phyloP scores from a whole-genome alignment of 2,888 invertebrate species.

The Eupeodes luniger region DNA sequence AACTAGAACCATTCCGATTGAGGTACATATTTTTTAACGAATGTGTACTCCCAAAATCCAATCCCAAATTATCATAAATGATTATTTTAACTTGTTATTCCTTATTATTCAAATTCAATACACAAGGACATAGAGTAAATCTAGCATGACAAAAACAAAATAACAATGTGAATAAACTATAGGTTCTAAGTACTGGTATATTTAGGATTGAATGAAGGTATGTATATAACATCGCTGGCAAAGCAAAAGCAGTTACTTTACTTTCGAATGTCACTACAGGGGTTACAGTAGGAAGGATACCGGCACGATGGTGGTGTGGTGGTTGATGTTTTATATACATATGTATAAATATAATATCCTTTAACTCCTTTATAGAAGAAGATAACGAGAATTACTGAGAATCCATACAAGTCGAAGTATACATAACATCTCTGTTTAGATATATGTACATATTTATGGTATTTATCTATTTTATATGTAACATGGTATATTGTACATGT shows the following conservation, averaged over 20 bases:
- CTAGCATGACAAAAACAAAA: neutral
- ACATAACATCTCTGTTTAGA: neutral
- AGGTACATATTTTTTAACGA: too few relatives aligned
- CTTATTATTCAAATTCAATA: neutral
- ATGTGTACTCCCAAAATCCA: neutral
- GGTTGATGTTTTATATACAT: constrained; percentile 21
- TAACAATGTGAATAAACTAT: neutral
- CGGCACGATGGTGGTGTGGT: neutral
- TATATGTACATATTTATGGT: neutral
- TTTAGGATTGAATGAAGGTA: neutral
- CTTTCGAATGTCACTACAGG: constrained; percentile 23
- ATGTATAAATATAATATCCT: neutral
- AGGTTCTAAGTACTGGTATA: too few relatives aligned
- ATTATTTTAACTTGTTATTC: neutral
- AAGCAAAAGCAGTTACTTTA: constrained; percentile 5
- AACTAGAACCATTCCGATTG: too few relatives aligned
- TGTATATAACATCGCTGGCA: constrained; percentile 11
- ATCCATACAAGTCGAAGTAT: neutral
- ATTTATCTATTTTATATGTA: constrained; percentile 37
- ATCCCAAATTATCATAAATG: neutral
- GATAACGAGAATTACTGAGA: constrained; percentile 28
- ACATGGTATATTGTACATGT: neutral
- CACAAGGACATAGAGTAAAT: neutral
- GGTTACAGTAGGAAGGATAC: neutral
- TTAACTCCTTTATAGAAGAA: constrained; percentile 40